Evolutionary conservation across 2,888 invertebrate genomes (phyloP).

Genomic region (Chymomyza procnemis): DNA sequence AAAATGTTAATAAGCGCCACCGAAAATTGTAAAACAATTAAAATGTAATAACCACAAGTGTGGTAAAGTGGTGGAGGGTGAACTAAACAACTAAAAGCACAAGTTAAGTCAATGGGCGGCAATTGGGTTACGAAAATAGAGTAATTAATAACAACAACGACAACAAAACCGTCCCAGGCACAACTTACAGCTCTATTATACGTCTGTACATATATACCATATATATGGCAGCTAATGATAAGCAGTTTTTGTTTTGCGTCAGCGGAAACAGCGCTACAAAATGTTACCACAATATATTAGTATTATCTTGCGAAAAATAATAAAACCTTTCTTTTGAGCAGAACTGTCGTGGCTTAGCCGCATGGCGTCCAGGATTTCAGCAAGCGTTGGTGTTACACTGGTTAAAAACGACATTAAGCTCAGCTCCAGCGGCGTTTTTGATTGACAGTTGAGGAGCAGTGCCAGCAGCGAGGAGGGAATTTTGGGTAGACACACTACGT

Average conservation of each 20-base stretch:
- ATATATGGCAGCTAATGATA: too few relatives aligned
- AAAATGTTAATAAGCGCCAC: constrained; percentile 68
- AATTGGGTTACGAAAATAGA: constrained; percentile 60
- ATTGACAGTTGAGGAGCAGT: constrained; percentile 65
- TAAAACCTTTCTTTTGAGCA: constrained; percentile 5
- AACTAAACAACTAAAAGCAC: constrained; percentile 3
- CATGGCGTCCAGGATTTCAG: constrained; percentile 53
- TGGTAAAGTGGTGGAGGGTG: constrained; percentile 17
- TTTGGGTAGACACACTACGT: not conserved
- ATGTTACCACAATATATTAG: not conserved
- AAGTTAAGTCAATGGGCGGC: constrained; percentile 57
- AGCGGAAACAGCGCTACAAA: constrained; percentile 3
- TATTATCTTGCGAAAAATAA: constrained; percentile 6
- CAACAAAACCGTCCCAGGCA: constrained; percentile 19
- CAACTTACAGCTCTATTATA: constrained; percentile 6
- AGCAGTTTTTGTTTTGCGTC: constrained; percentile 53
- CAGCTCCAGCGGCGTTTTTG: constrained; percentile 57
- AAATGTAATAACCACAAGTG: constrained; percentile 64
- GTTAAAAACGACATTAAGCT: not conserved
- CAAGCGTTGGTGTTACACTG: constrained; percentile 29
- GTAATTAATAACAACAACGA: constrained; percentile 60
- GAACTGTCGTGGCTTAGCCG: constrained; percentile 16
- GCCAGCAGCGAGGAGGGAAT: not conserved
- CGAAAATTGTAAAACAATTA: constrained; percentile 74
- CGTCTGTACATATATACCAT: not conserved